Evolutionary conservation across 2,113 vertebrate species (phyloP).

Genomic region (Silurus meridionalis): DNA sequence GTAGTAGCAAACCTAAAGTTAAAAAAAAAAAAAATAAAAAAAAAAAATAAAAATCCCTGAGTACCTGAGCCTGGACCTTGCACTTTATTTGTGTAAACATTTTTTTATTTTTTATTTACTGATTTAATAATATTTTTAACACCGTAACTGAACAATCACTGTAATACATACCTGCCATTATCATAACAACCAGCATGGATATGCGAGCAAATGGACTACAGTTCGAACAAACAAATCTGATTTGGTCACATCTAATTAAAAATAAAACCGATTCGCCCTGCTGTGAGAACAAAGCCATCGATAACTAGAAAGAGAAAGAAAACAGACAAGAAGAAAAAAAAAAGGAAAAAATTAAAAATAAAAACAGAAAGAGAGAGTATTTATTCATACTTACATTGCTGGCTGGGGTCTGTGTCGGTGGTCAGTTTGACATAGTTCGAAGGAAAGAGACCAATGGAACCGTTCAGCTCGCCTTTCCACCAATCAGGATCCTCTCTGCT

Average conservation of each 20-base stretch:
- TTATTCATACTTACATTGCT: constrained; percentile 91
- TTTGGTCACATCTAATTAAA: not conserved
- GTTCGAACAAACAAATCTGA: not conserved
- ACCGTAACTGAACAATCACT: not conserved
- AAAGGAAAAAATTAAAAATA: constrained; percentile 77
- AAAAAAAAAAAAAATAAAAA: not conserved
- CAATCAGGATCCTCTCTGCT: constrained; percentile 97
- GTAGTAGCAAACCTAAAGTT: not conserved
- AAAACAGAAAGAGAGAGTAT: constrained; percentile 77
- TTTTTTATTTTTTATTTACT: not conserved
- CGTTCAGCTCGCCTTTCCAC: constrained; percentile 97
- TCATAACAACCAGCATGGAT: not conserved
- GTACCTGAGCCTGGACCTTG: not conserved
- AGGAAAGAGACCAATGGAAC: constrained; percentile 93
- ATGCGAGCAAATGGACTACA: not conserved
- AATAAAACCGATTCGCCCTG: not conserved
- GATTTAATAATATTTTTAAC: not conserved
- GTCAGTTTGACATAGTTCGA: constrained; percentile 99
- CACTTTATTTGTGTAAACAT: not conserved
- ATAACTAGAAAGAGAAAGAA: not conserved
- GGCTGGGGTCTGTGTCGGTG: constrained; percentile 95
- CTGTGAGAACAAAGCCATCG: constrained; percentile 19
- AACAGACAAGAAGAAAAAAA: not conserved
- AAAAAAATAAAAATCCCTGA: not conserved
- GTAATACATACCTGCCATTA: not conserved